Percentiles rank a stretch among this genome's conserved stretches.
phyloP scores from a whole-genome alignment of 2,113 vertebrate species.

The Rallus limicola region DNA sequence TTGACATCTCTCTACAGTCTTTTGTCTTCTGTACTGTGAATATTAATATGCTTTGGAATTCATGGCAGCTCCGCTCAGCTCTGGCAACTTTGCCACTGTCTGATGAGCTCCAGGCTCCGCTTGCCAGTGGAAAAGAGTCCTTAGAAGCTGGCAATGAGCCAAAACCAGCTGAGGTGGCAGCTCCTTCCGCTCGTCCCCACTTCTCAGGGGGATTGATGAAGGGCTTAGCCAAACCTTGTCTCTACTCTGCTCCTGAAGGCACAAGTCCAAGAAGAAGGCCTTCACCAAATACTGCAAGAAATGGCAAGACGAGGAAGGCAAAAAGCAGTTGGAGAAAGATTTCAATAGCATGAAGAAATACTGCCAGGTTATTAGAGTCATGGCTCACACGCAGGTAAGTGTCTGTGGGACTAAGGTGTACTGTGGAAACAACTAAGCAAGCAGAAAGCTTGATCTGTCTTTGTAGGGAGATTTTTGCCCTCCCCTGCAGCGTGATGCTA shows the following conservation, averaged over 20 bases:
- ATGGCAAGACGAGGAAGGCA: constrained; percentile 98
- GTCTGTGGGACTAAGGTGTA: not conserved
- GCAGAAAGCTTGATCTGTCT: not conserved
- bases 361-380: constrained; percentile 93
- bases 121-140: constrained; percentile 92
- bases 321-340: constrained; percentile 98
- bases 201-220: constrained; percentile 71
- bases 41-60: constrained; percentile 54
- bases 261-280: constrained; percentile 99
- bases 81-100: constrained; percentile 69
- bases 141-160: constrained; percentile 95
- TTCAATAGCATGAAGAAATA: constrained; percentile 97
- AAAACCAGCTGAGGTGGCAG: constrained; percentile 54
- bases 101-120: constrained; percentile 98
- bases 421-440: not conserved
- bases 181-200: constrained; percentile 70
- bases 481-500: not conserved
- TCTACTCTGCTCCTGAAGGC: constrained; percentile 86
- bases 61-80: constrained; percentile 94
- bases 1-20: not conserved
- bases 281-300: constrained; percentile 99
- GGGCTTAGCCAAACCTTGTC: constrained; percentile 69
- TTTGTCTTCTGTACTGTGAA: constrained; percentile 36
- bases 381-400: constrained; percentile 95
- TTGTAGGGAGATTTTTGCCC: not conserved